These are phyloP conservation scores for Stegophylla sp. DNA, from an alignment of 2,888 invertebrate genomes.

Conservation along the genomic window DNA sequence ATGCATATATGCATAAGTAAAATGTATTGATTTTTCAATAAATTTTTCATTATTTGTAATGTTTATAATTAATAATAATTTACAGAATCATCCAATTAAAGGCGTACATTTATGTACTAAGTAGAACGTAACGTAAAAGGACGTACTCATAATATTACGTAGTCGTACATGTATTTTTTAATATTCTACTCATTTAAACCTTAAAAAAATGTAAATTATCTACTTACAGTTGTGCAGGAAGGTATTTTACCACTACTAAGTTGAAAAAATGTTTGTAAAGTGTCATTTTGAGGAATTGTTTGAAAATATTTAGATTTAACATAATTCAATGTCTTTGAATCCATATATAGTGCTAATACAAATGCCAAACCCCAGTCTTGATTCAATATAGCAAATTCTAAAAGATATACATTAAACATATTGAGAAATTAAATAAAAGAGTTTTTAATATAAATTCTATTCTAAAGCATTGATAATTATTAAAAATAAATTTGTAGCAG, in stretches of 20 bases:
- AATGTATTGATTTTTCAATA: too few species aligned
- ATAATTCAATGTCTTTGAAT: conserved; percentile 81
- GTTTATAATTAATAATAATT: too few species aligned
- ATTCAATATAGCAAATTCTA: conserved; percentile 89
- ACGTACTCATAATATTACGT: too few species aligned
- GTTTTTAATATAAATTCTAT: too few species aligned
- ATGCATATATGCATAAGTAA: too few species aligned
- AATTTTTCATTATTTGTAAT: too few species aligned
- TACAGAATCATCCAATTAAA: too few species aligned
- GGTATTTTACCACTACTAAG: conserved; percentile 83
- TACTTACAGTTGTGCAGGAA: conserved; percentile 70
- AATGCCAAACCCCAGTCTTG: conserved; percentile 94
- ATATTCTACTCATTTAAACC: conserved; percentile 26
- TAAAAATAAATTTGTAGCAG: neutral
- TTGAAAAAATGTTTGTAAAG: conserved; percentile 92
- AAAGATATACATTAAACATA: conserved; percentile 60
- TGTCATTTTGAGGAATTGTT: conserved; percentile 82
- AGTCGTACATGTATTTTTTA: too few species aligned
- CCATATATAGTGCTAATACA: conserved; percentile 85
- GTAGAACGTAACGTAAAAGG: too few species aligned
- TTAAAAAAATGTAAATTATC: neutral
- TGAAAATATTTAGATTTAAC: conserved; percentile 89
- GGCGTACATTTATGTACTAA: too few species aligned
- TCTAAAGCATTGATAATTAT: neutral
- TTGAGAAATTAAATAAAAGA: conserved; percentile 23